Evolutionary conservation across 2,797 vertebrate species (phyloP), one percentile per base, ranked within the genome.

Genomic region (Cossypha dichroa): DNA sequence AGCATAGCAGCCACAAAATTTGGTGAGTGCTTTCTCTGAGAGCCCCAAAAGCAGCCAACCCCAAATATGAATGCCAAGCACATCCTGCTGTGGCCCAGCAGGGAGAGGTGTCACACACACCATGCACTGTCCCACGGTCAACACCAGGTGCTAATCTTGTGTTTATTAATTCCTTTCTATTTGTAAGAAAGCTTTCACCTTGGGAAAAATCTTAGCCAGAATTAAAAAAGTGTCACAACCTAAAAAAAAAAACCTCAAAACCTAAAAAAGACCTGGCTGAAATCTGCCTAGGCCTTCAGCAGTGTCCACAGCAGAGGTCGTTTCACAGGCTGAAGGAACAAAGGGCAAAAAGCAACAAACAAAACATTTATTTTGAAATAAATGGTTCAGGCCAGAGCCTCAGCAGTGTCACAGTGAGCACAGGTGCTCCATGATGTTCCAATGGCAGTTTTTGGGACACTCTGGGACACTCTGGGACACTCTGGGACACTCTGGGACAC

Each of bases 311-410:
- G 0, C 6, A 48, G 3, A 14, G n/a, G 14, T 8, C 19, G 5
- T 5, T 23, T 6, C 9, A 23, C 26, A 33, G 28, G 16, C 38
- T 48, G 45, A 31, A 23, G 36, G 64, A 33, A 16, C 3, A 8
- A 64, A 36, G 38, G 40, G 33, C 2, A 43, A 41, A 56, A 34
- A 84, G 10, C 76, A 49, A 11, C 49, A 38, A 38, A 36, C 36
- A 36, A 36, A 36, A 36, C 36, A 36, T 11, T 36, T 36, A 36
- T 36, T 36, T 41, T 15, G 13, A n/a, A 36, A 55, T 0, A 2
- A 41, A 12, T 0, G 5, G 4, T 1, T 49, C 15, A n/a, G 54
- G 4, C 1, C 33, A 10, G 3, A 4, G 34, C 1, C 40, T 9
- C 3, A 43, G 68, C 21, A 51, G n/a, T 9, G 28, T 11, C 11